Percentiles rank a stretch among this genome's conserved stretches.
These are phyloP conservation scores for Calycopis cecrops DNA, from an alignment of 1,140 invertebrate genomes.

Conservation along the genomic window DNA sequence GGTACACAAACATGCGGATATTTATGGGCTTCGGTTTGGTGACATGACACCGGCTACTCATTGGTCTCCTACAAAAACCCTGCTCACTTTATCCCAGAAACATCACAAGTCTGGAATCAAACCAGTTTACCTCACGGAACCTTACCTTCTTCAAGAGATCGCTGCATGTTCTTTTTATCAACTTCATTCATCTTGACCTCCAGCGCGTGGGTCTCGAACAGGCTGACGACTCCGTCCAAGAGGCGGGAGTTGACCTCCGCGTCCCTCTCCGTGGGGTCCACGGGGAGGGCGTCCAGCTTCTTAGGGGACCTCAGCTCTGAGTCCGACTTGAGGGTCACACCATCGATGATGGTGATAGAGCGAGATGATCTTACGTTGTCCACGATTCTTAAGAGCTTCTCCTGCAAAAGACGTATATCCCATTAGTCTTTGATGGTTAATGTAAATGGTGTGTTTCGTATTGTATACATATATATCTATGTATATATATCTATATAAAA, in stretches of 20 bases:
- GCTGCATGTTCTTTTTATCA: constrained; percentile 57
- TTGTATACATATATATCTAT: no score
- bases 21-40: no score
- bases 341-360: constrained; percentile 53
- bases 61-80: no score
- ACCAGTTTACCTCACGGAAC: no score
- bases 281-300: constrained; percentile 51
- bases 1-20: no score
- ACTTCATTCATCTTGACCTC: constrained; percentile 64
- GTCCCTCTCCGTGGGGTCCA: constrained; percentile 55
- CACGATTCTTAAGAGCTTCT: constrained; percentile 60
- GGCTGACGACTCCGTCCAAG: constrained; percentile 56
- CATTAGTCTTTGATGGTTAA: no score
- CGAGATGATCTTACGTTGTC: constrained; percentile 55
- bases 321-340: constrained; percentile 53
- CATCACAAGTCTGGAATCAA: no score
- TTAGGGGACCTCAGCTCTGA: constrained; percentile 41
- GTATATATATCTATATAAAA: no score
- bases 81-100: no score
- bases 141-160: constrained; percentile 69
- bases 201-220: constrained; percentile 61
- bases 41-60: no score
- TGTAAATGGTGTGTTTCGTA: no score
- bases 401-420: constrained; percentile 40
- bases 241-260: constrained; percentile 63